A percentile compares a stretch with the other conserved stretches of the same genome.
Conservation (phyloP, 1,140 invertebrate genomes). For the Ips nitidus region DNA sequence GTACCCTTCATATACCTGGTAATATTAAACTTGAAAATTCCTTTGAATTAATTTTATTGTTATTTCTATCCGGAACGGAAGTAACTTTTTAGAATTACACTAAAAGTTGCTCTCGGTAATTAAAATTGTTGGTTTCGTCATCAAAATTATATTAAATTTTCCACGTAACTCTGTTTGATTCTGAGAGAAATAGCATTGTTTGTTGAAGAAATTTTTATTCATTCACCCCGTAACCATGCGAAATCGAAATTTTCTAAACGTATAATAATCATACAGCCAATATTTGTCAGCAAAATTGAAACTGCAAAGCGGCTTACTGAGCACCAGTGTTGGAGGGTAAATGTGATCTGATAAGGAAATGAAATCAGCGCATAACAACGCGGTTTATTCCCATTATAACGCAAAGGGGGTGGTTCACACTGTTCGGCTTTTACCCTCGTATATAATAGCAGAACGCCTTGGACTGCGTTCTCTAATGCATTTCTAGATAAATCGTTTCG, state of each 20-base stretch:
- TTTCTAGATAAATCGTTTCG: conserved; percentile 51
- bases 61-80: not conserved
- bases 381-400: conserved; percentile 53
- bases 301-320: conserved; percentile 44
- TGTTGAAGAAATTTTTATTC: too few relatives aligned
- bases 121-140: not conserved
- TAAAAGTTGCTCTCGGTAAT: not conserved
- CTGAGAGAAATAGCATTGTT: too few relatives aligned
- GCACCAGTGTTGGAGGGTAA: conserved; percentile 41
- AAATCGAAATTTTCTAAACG: too few relatives aligned
- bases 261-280: conserved; percentile 19
- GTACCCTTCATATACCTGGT: conserved; percentile 38
- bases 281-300: conserved; percentile 44
- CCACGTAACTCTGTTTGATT: too few relatives aligned
- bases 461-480: conserved; percentile 45
- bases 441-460: conserved; percentile 38
- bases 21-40: conserved; percentile 40
- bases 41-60: conserved; percentile 39
- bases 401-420: conserved; percentile 29
- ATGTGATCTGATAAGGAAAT: conserved; percentile 49
- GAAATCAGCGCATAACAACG: conserved; percentile 53
- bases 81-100: not conserved
- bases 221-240: too few relatives aligned
- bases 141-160: too few relatives aligned
- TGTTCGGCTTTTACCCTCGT: conserved; percentile 32